Evolutionary conservation across 1,140 invertebrate species (phyloP), one percentile per base, ranked within the genome.

Genomic region (Sycobia sp.): DNA sequence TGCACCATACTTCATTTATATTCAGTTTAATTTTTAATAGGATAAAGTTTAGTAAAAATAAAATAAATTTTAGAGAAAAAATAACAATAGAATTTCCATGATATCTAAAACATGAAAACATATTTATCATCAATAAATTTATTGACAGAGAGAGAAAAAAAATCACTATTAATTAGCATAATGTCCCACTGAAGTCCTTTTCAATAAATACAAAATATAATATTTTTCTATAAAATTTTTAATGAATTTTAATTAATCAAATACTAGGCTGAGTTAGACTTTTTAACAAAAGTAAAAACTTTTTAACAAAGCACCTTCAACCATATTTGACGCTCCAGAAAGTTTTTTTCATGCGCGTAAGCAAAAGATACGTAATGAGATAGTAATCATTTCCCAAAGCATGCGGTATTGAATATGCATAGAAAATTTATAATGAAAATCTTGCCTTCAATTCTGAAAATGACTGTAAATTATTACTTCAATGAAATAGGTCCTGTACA

Each of bases 291-390:
- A 38, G 20, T 23, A 39, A 34, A 39, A 4, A 27, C 36, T 49
- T 38, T 2, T 18, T 44, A 20, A 0, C 49, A 27, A 44, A 58
- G 25, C 20, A 51, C 16, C 47, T 20, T 53, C n/a, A 9, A 61
- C 58, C 47, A 20, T 44, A 23, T 46, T 25, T 47, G 18, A 27
- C 32, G 34, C n/a, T 25, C 41, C 23, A 54, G 38, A 71, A 71
- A 77, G 68, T 73, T 53, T 68, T 60, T 74, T 73, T 73, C 76
- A 79, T 79, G 77, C 77, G 75, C 73, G 69, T 73, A 79, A 78
- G 72, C 73, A 75, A 41, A 51, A 23, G 73, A 71, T 76, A 71
- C 74, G 70, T 79, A 74, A 73, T 78, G 70, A 80, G 70, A 77
- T 75, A 77, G 69, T 77, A 69, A 71, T 77, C 75, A 73, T 74